These are phyloP conservation scores for Actinernus sp. DNA, from an alignment of 92 coral and sea anemone genomes.

Conservation along the genomic window DNA sequence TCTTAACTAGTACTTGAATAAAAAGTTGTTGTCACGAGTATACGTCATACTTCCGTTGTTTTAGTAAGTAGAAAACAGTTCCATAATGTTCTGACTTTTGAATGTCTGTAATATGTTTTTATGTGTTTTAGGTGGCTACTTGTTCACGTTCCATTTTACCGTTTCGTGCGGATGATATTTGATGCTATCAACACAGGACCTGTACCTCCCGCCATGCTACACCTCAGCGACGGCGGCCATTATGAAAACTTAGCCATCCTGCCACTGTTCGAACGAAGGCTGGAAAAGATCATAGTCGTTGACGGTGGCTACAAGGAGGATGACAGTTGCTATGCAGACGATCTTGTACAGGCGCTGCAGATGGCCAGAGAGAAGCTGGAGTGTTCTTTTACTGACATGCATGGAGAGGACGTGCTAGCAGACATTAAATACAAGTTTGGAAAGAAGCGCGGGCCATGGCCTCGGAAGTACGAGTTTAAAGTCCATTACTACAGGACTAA, in stretches of 20 bases:
- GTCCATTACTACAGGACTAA: too few species aligned
- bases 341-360: conserved; percentile 2
- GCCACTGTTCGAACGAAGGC: conserved; percentile 1
- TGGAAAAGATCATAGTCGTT: conserved; percentile 5
- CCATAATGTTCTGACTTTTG: too few species aligned
- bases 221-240: too few species aligned
- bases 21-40: too few species aligned
- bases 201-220: conserved; percentile 9
- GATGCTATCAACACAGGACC: background rate
- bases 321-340: conserved; percentile 4
- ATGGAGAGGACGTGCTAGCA: conserved; percentile 6
- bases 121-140: background rate
- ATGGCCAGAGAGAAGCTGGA: conserved; percentile 3
- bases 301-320: background rate
- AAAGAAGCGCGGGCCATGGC: background rate
- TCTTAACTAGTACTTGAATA: too few species aligned
- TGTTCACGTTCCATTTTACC: conserved; percentile 7
- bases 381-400: conserved; percentile 13
- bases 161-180: conserved; percentile 1
- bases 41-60: too few species aligned
- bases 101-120: background rate
- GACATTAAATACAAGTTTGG: conserved; percentile 7
- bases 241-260: conserved; percentile 18
- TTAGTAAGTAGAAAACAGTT: too few species aligned
- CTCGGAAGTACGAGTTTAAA: conserved; percentile 14